Evolutionary conservation across 1,140 invertebrate genomes (phyloP).

Genomic region (Meloidogyne exigua): DNA sequence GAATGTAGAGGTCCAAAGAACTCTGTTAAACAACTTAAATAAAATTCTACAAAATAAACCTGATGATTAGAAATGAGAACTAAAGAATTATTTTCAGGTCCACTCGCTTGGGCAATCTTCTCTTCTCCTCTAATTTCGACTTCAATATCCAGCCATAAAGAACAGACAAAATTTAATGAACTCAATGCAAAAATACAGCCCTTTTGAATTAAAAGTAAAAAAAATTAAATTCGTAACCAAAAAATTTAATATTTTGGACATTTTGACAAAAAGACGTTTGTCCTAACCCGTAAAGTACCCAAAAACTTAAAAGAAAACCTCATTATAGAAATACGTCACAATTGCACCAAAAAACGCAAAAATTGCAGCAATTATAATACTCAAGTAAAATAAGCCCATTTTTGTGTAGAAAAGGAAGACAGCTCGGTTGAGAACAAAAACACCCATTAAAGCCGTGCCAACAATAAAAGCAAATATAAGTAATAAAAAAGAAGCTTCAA

Average conservation of each 20-base stretch:
- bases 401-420: neutral
- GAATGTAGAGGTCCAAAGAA: slow-evolving; percentile 33
- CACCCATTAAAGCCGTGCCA: neutral
- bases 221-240: too few species aligned
- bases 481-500: neutral
- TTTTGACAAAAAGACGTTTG: too few species aligned
- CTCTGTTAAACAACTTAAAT: slow-evolving; percentile 21
- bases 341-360: slow-evolving; percentile 1
- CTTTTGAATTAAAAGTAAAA: slow-evolving; percentile 12
- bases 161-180: slow-evolving; percentile 24
- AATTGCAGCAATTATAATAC: neutral
- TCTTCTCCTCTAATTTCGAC: slow-evolving; percentile 42
- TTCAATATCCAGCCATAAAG: slow-evolving; percentile 37
- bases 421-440: neutral
- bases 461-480: neutral
- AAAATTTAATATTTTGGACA: too few species aligned
- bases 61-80: slow-evolving; percentile 44
- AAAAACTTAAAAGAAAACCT: slow-evolving; percentile 4
- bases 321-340: slow-evolving; percentile 12
- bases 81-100: slow-evolving; percentile 27
- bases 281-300: neutral
- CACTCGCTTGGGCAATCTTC: slow-evolving; percentile 29
- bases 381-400: neutral
- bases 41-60: slow-evolving; percentile 12
- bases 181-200: slow-evolving; percentile 21